These are phyloP conservation scores for Mayetiola destructor DNA, from an alignment of 2,888 invertebrate genomes.

Conservation along the genomic window DNA sequence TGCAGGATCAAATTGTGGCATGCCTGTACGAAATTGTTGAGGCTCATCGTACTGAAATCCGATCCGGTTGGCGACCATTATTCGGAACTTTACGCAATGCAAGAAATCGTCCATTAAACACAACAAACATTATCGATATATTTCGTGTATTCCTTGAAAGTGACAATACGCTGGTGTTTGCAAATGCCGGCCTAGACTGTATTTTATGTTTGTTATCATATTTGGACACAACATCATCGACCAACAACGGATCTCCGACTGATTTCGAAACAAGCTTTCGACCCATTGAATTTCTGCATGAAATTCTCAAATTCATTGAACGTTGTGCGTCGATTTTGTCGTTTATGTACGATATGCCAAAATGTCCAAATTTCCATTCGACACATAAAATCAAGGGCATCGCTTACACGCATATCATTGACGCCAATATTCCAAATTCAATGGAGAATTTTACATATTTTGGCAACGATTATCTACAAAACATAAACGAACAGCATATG, in stretches of 20 bases:
- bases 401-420: constrained; percentile 63
- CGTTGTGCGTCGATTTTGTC: constrained; percentile 76
- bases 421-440: constrained; percentile 64
- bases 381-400: constrained; percentile 70
- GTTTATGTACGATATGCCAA: constrained; percentile 89
- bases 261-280: constrained; percentile 43
- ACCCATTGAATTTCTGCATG: constrained; percentile 38
- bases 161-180: constrained; percentile 84
- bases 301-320: constrained; percentile 71
- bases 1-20: constrained; percentile 76
- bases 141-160: constrained; percentile 87
- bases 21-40: constrained; percentile 94
- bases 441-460: constrained; percentile 54
- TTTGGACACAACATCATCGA: constrained; percentile 29
- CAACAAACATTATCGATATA: constrained; percentile 67
- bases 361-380: constrained; percentile 83
- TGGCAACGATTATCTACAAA: constrained; percentile 44
- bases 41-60: constrained; percentile 80
- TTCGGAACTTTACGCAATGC: constrained; percentile 89
- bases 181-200: constrained; percentile 87
- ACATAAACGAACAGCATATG: constrained; percentile 49
- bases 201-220: constrained; percentile 72
- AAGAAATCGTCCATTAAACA: constrained; percentile 44
- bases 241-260: constrained; percentile 41
- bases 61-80: constrained; percentile 90